A percentile compares a stretch with the other conserved stretches of the same genome.
phyloP scores from a whole-genome alignment of 2,888 invertebrate genomes.

The Eilema depressum region DNA sequence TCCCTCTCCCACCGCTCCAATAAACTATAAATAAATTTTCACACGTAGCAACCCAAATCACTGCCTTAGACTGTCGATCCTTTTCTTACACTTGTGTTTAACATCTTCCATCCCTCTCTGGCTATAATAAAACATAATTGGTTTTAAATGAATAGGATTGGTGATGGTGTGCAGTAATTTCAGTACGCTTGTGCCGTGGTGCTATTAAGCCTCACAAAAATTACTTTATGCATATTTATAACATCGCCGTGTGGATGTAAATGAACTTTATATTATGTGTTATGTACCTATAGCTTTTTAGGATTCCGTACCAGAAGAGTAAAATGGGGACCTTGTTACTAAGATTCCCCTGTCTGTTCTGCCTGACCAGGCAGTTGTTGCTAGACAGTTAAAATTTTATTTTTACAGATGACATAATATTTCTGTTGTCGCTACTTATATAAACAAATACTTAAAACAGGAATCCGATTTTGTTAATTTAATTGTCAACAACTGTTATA shows the following conservation, averaged over 20 bases:
- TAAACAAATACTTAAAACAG: no score
- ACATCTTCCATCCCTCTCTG: conserved; percentile 62
- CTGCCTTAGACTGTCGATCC: conserved; percentile 51
- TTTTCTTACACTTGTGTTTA: conserved; percentile 55
- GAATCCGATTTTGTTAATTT: no score
- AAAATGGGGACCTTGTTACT: no score
- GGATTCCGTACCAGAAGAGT: no score
- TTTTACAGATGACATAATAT: no score
- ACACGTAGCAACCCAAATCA: conserved; percentile 39
- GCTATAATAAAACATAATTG: conserved; percentile 84
- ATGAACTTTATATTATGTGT: conserved; percentile 29
- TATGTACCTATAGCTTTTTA: conserved; percentile 6
- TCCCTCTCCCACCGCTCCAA: conserved; percentile 25
- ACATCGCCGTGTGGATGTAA: conserved; percentile 60
- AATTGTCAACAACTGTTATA: no score
- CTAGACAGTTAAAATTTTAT: no score
- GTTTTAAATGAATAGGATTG: conserved; percentile 86
- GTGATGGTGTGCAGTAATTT: conserved; percentile 78
- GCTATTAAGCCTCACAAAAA: conserved; percentile 72
- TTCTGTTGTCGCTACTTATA: no score
- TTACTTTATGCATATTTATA: conserved; percentile 78
- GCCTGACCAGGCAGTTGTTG: no score
- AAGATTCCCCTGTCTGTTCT: no score
- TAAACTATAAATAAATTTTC: conserved; percentile 40
- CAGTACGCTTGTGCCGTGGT: conserved; percentile 45